A percentile compares a stretch with the other conserved stretches of the same genome.
Conservation (phyloP, 2,888 invertebrate species). For the Nomada ferruginata region DNA sequence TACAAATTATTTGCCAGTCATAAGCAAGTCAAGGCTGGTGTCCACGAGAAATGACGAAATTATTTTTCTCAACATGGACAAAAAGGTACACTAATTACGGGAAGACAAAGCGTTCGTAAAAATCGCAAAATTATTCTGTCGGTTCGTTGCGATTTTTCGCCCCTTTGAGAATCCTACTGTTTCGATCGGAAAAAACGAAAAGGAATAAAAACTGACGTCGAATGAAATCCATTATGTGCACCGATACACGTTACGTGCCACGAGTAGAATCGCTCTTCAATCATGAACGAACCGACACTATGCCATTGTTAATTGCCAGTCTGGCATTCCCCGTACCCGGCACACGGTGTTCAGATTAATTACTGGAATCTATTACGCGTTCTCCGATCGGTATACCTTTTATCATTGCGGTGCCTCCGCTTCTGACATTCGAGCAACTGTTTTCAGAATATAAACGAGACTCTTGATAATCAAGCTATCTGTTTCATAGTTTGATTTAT, state of each 20-base stretch:
- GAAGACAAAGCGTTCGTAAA: too few species aligned
- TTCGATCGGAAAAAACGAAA: neutral
- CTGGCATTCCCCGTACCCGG: slow-evolving; percentile 54
- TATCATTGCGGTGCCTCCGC: slow-evolving; percentile 35
- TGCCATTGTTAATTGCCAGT: slow-evolving; percentile 63
- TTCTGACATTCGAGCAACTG: slow-evolving; percentile 30
- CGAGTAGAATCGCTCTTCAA: slow-evolving; percentile 37
- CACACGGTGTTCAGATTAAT: slow-evolving; percentile 64
- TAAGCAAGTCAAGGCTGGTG: too few species aligned
- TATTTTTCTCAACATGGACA: too few species aligned
- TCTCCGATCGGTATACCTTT: slow-evolving; percentile 54
- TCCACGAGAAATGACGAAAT: too few species aligned
- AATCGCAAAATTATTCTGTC: neutral
- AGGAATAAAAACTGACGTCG: neutral
- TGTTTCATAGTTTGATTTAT: too few species aligned
- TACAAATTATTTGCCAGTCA: too few species aligned
- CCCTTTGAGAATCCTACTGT: neutral
- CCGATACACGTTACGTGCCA: neutral
- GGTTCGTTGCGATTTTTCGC: neutral
- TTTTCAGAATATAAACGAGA: neutral
- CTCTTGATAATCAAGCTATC: neutral
- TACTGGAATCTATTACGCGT: slow-evolving; percentile 66
- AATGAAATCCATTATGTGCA: slow-evolving; percentile 14
- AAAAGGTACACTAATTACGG: too few species aligned
- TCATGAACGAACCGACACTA: slow-evolving; percentile 48